Percentiles rank a stretch among this genome's conserved stretches.
Conservation (phyloP, 1,140 invertebrate species). For the Drosophila grimshawi region DNA sequence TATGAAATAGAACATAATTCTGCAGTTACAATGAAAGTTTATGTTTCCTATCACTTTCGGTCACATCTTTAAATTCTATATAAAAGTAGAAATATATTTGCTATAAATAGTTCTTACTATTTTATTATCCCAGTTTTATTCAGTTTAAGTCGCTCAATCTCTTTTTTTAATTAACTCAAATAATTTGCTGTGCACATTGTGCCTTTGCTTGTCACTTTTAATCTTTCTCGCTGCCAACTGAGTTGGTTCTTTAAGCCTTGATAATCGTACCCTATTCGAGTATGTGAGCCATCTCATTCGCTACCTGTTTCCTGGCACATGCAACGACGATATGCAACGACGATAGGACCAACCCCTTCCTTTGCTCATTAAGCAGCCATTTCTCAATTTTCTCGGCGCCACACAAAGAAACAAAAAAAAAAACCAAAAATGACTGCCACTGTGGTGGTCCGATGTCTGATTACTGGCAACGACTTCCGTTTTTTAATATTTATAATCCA, state of each 20-base stretch:
- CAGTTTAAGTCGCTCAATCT: background rate
- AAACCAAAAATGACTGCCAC: constrained; percentile 22
- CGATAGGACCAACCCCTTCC: background rate
- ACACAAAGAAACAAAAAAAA: constrained; percentile 12
- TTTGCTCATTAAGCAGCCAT: constrained; percentile 58
- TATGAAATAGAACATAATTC: too few relatives aligned
- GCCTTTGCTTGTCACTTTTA: background rate
- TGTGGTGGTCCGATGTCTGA: constrained; percentile 58
- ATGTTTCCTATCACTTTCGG: too few relatives aligned
- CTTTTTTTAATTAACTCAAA: background rate
- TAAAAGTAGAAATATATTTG: too few relatives aligned
- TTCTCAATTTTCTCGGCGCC: constrained; percentile 39
- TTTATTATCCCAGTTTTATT: background rate
- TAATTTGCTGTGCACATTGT: background rate
- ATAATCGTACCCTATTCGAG: background rate
- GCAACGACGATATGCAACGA: background rate
- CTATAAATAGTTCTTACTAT: background rate
- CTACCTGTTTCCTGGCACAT: constrained; percentile 8
- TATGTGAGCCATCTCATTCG: background rate
- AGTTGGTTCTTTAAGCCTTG: background rate
- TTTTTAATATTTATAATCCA: constrained; percentile 76
- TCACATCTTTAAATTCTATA: too few relatives aligned
- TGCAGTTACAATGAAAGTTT: too few relatives aligned
- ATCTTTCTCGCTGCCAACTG: background rate
- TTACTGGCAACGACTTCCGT: constrained; percentile 71